Percentiles rank a stretch among this genome's conserved stretches.
Evolutionary conservation across 2,113 vertebrate genomes (phyloP).

Genomic region (Microtus ochrogaster): DNA sequence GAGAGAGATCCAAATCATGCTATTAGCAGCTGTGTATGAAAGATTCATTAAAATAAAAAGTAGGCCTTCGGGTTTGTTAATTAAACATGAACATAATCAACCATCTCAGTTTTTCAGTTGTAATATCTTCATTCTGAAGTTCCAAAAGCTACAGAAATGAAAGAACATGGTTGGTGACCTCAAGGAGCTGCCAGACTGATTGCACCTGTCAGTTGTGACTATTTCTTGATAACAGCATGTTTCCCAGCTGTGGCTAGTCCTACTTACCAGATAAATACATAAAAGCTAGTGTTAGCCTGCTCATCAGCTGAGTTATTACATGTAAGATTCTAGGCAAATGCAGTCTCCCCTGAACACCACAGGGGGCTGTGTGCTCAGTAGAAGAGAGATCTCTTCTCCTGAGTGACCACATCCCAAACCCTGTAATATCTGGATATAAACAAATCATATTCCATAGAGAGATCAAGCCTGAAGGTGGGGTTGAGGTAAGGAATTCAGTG

Average conservation of each 20-base stretch:
- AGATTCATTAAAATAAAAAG: constrained; percentile 16
- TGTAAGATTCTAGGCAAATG: not conserved
- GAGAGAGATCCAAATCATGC: not conserved
- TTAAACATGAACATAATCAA: constrained; percentile 39
- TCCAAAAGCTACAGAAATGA: constrained; percentile 16
- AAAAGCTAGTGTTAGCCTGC: not conserved
- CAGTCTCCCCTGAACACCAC: not conserved
- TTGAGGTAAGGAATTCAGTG: not conserved
- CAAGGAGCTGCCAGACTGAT: not conserved
- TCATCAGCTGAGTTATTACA: constrained; percentile 30
- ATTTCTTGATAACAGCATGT: not conserved
- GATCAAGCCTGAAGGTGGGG: not conserved
- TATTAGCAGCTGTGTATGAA: constrained; percentile 29
- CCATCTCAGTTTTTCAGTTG: constrained; percentile 13
- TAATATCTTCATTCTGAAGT: not conserved
- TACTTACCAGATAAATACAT: constrained; percentile 41
- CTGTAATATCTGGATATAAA: not conserved
- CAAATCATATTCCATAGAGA: not conserved
- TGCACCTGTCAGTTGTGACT: not conserved
- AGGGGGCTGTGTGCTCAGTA: not conserved
- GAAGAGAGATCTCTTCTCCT: not conserved
- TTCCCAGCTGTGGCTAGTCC: constrained; percentile 27
- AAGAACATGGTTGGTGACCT: not conserved
- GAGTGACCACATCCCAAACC: not conserved
- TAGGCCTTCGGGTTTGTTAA: constrained; percentile 45